A percentile compares a stretch with the other conserved stretches of the same genome.
Evolutionary conservation across 2,888 invertebrate species (phyloP).

Genomic region (Tuberolachnus salignus): DNA sequence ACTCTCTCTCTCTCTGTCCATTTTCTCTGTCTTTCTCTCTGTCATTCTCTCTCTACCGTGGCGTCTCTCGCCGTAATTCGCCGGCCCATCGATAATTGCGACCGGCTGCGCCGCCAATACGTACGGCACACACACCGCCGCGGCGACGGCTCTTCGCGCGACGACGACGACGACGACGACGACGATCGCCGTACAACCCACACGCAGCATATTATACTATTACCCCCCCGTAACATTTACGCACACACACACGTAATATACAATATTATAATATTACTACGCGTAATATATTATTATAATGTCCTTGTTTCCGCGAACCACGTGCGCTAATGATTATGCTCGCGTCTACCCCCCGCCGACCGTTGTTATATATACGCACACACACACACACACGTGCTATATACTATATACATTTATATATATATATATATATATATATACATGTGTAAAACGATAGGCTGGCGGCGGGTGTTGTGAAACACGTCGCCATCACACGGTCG

Average conservation of each 20-base stretch:
- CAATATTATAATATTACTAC: neutral
- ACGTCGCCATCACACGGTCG: conserved; percentile 55
- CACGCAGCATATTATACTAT: neutral
- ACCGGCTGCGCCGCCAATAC: conserved; percentile 17
- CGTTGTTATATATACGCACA: neutral
- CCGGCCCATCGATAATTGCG: conserved; percentile 30
- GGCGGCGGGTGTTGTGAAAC: conserved; percentile 53
- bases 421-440: neutral
- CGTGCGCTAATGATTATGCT: conserved; percentile 43
- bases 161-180: neutral
- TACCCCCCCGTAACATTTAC: too few relatives aligned
- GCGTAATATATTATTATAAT: conserved; percentile 45
- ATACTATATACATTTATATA: neutral
- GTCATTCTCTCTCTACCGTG: too few relatives aligned
- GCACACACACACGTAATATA: neutral
- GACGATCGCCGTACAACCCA: neutral
- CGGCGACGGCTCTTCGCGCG: neutral
- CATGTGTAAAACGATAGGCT: conserved; percentile 29
- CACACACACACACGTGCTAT: conserved; percentile 4
- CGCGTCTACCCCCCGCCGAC: conserved; percentile 2
- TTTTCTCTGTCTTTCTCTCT: neutral
- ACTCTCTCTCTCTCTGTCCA: neutral
- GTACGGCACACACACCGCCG: neutral
- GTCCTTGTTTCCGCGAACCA: conserved; percentile 52
- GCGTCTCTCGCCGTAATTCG: neutral